These are phyloP conservation scores for Tinea trinotella DNA, from an alignment of 2,888 invertebrate species.

Conservation along the genomic window DNA sequence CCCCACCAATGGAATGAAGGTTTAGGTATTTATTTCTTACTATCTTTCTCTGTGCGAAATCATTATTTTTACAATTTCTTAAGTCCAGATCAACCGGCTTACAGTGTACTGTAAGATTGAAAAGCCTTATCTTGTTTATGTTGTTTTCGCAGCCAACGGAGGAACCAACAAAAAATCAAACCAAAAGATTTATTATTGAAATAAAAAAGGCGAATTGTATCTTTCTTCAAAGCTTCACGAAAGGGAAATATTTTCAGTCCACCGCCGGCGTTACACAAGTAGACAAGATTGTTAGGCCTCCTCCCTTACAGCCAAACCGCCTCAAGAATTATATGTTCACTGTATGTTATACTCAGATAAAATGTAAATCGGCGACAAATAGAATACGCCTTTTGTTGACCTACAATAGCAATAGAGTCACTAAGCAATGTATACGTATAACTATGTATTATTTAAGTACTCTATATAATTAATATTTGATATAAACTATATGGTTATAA, in stretches of 20 bases:
- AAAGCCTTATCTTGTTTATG: conserved; percentile 3
- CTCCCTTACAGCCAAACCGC: neutral
- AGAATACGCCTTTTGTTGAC: neutral
- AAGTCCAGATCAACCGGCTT: neutral
- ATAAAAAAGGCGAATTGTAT: conserved; percentile 3
- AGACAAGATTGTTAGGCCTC: neutral
- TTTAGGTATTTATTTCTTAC: no score
- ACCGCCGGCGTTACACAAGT: neutral
- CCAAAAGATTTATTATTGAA: neutral
- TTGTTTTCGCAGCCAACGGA: neutral
- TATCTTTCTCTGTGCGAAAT: no score
- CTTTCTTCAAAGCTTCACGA: neutral
- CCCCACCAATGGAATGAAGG: no score
- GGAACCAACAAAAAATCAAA: neutral
- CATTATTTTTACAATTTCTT: no score
- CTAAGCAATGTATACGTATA: no score
- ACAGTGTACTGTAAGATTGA: neutral
- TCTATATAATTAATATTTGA: no score
- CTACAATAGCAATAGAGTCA: neutral
- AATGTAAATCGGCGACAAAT: neutral
- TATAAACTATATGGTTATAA: no score
- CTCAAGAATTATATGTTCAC: neutral
- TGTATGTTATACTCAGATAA: neutral
- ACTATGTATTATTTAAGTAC: no score
- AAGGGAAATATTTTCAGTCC: conserved; percentile 4